These are phyloP conservation scores for Ciconia boyciana DNA, from an alignment of 2,113 vertebrate genomes.

Conservation along the genomic window DNA sequence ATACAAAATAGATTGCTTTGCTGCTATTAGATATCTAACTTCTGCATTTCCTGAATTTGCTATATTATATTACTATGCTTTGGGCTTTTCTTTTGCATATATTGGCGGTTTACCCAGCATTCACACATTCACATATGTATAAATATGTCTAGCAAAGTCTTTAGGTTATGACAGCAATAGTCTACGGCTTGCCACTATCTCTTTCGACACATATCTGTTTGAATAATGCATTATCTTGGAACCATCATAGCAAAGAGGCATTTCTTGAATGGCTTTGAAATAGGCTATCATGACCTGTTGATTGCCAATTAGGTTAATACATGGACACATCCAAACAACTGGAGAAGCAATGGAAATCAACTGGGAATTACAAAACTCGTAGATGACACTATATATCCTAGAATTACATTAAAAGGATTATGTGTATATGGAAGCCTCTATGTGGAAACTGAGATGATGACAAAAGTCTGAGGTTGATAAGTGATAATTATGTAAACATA, in stretches of 20 bases:
- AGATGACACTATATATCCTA: not conserved
- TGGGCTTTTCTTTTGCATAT: not conserved
- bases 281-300: not conserved
- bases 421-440: not conserved
- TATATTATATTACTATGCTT: not conserved
- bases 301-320: not conserved
- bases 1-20: not conserved
- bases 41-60: not conserved
- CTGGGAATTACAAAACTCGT: not conserved
- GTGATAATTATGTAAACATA: not conserved
- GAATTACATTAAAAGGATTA: not conserved
- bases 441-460: not conserved
- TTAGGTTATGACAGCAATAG: not conserved
- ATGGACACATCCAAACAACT: not conserved
- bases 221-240: not conserved
- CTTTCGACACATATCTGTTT: not conserved
- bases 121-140: not conserved
- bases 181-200: not conserved
- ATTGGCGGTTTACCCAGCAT: not conserved
- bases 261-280: constrained; percentile 7
- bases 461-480: not conserved
- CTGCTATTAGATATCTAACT: not conserved
- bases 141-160: not conserved
- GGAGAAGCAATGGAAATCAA: not conserved
- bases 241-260: not conserved